Base-by-base conservation (phyloP, 2,888 invertebrate species). In the Pyralis farinalis region DNA sequence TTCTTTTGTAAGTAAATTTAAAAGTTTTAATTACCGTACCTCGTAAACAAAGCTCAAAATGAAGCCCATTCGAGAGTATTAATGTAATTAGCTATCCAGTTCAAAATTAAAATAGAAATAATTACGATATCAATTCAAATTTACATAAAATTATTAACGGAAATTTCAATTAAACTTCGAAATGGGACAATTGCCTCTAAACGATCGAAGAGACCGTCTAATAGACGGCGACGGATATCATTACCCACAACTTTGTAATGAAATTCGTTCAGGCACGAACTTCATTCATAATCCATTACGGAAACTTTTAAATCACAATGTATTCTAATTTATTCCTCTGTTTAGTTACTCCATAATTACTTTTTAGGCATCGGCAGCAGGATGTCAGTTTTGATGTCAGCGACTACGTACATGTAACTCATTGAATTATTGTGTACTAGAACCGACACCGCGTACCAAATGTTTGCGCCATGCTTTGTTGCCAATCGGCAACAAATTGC, bases 311-410 rank as follows among this genome's bases (percentile, higher is more conserved):
- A 25, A 25, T 25, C 7, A 25, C n/a, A 5, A 25, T 25, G 25
- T 25, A 7, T 25, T 25, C 25, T 25, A 25, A 25, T 25, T 5
- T 3, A 25, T 25, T 25, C 25, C 7, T 5, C 25, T 36, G 21
- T 30, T 1, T 30, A 30, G 29, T 30, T 10, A 7, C 11, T 11
- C 29, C n/a, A 10, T 30, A 30, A 11, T 30, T 30, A 27, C 27
- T n/a, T 27, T 7, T 27, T 27, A n/a, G 27, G 9, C 16, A 16
- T 2, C 4, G 16, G 4, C 16, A 16, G 11, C 10, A 7, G 25
- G 7, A 12, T 43, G 11, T 39, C 28, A 37, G 44, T 43, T 47
- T 44, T 44, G 34, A 16, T 16, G 16, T 3, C 16, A 16, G 16
- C n/a, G n/a, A n/a, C n/a, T n/a, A n/a, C n/a, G n/a, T n/a, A n/a